Percentiles rank a stretch among this genome's conserved stretches.
Evolutionary conservation across 2,113 vertebrate species (phyloP).

Genomic region (Bufo gargarizans): DNA sequence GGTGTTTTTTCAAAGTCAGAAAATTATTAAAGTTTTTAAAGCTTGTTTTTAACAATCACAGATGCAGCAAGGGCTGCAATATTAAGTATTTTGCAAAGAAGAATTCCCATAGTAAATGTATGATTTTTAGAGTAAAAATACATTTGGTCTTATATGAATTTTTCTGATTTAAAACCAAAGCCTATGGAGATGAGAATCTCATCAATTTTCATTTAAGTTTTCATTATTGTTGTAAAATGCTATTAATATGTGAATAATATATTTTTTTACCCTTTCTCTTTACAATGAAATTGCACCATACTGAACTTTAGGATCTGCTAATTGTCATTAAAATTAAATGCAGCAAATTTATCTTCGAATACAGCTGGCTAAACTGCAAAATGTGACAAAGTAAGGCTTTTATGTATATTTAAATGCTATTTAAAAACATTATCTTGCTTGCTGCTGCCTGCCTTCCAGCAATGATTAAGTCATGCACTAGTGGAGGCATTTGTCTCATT

Average conservation of each 20-base stretch:
- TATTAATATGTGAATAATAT: neutral
- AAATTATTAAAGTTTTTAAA: no score
- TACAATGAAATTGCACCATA: neutral
- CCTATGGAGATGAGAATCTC: neutral
- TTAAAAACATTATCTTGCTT: conserved; percentile 40
- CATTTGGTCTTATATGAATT: no score
- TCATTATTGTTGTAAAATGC: neutral
- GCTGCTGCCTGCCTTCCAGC: conserved; percentile 36
- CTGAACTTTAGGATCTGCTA: neutral
- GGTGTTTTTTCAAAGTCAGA: no score
- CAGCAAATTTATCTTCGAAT: conserved; percentile 33
- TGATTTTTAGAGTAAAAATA: no score
- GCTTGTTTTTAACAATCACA: no score
- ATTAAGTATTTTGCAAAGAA: no score
- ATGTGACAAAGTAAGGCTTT: conserved; percentile 43
- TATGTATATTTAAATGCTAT: conserved; percentile 43
- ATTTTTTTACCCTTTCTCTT: neutral
- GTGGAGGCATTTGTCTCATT: conserved; percentile 37
- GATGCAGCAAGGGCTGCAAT: no score
- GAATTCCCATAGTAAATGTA: no score
- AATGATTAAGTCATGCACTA: conserved; percentile 40
- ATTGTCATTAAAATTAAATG: conserved; percentile 42
- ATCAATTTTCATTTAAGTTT: neutral
- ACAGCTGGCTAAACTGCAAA: conserved; percentile 30
- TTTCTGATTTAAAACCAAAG: neutral